phyloP scores from a whole-genome alignment of 1,140 invertebrate genomes.

The Drosophila insularis region DNA sequence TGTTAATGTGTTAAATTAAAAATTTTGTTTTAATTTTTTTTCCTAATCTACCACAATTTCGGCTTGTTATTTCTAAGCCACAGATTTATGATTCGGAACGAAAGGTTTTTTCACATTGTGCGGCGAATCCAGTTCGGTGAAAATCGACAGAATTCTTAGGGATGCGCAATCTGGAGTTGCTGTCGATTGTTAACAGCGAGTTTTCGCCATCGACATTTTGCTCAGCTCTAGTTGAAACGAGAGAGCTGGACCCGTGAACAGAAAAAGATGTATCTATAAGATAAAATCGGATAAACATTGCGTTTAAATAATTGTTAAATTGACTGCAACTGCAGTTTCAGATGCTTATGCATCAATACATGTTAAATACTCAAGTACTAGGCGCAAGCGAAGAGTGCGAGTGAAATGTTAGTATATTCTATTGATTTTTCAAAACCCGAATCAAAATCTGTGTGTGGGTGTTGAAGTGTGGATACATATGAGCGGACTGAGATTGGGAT shows the following conservation, averaged over 20 bases:
- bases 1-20: too few relatives aligned
- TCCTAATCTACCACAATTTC: too few relatives aligned
- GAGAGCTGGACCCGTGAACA: constrained; percentile 6
- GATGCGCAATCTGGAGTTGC: too few relatives aligned
- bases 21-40: too few relatives aligned
- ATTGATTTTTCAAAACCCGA: constrained; percentile 10
- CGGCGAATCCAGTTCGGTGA: too few relatives aligned
- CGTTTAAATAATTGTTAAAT: constrained; percentile 6
- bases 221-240: neutral
- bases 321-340: neutral
- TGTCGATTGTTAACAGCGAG: too few relatives aligned
- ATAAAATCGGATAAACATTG: constrained; percentile 11
- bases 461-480: constrained; percentile 2
- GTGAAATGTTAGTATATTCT: constrained; percentile 8
- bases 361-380: constrained; percentile 1
- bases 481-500: neutral
- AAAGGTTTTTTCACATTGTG: too few relatives aligned
- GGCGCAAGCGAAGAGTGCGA: neutral
- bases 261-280: constrained; percentile 10
- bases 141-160: too few relatives aligned
- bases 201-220: too few relatives aligned
- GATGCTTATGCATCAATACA: constrained; percentile 3
- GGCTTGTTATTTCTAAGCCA: too few relatives aligned
- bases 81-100: too few relatives aligned
- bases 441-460: constrained; percentile 4